Base-by-base conservation (phyloP, 2,888 invertebrate genomes). In the Drosophila seclusa region DNA sequence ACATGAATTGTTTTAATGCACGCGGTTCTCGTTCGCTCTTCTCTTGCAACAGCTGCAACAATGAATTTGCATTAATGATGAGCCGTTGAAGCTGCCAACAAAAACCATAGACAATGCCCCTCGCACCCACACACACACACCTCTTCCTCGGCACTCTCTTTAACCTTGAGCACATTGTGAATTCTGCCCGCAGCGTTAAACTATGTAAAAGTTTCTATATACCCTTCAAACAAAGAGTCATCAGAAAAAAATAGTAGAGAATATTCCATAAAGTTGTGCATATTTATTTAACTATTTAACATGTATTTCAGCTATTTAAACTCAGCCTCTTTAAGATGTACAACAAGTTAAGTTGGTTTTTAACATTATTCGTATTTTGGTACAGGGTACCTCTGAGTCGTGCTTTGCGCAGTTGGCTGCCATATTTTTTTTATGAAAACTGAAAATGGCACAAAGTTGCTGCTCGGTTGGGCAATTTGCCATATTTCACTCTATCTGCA, bases 21-120 rank as follows among this genome's bases (percentile, higher is more conserved):
- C 72, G 76, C 64, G 64, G 67, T 64, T 62, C 61, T 49, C 50
- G 27, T 31, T 65, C 27, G 68, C 50, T 42, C 21, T 55, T 34
- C 58, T 61, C 57, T 27, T 21, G 67, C 65, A 74, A 49, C 74
- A 62, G 78, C 78, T 76, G 82, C 82, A 86, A 84, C 84, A 84
- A 84, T 84, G 84, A 84, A 84, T 86, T 86, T 84, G 84, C 88
- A 87, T 87, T 87, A 87, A 87, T 87, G 88, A 84, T 86, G 86
- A 84, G 85, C 70, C 58, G 73, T 50, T 76, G 73, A 59, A 57
- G 66, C 77, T 57, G 53, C 59, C 52, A 53, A 31, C 68, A 57
- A 38, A 38, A 34, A 45, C 64, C 59, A 66, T 45, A 73, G 57
- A 69, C 75, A 59, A 36, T 21, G 54, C 29, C 21, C 1, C 40